Base-by-base conservation (phyloP, 64 coral and sea anemone species). In the Acropora yongei region DNA sequence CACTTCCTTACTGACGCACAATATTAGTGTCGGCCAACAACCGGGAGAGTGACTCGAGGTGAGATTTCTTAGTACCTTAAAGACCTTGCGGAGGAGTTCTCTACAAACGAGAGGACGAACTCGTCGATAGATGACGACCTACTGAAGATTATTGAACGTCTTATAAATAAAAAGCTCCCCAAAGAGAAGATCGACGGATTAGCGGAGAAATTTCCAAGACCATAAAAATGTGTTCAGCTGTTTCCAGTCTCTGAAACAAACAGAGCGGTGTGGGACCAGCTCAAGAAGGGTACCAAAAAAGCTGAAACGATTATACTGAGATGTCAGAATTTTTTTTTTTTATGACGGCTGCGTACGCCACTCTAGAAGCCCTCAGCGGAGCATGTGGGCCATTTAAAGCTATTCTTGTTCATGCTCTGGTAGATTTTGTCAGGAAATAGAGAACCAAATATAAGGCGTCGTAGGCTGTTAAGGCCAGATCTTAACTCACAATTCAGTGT, bases 151-250 rank as follows among this genome's bases (percentile, higher is more conserved):
- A 20, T 87, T 74, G 73, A 16, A 40, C 44, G 68, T 48, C 68
- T 90, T n/a, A 47, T 90, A 47, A 90, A 90, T 39, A 44, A 65
- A 17, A 90, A 63, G 16, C 71, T 71, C 51, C 88, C 88, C 17
- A 90, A 79, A 79, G 80, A 75, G 63, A 90, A 90, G 47, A 17
- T 90, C 19, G 88, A 78, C n/a, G 88, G 80, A 61, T 61, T 90
- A 12, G 44, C 58, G n/a, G 19, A 78, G 40, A 78, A 80, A 61
- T 90, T 68, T 69, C 19, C 68, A 17, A 61, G 88, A 19, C 88
- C 88, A 79, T 49, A 90, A 46, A 90, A 80, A 44, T 90, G 88
- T 66, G 0, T 30, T 30, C 60, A 67, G 47, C 17, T 82, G 49
- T 79, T 83, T 40, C 66, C 83, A 43, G 41, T 47, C 74, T 79